Conservation (phyloP, 2,797 vertebrate genomes). For the Sebastolobus alascanus region DNA sequence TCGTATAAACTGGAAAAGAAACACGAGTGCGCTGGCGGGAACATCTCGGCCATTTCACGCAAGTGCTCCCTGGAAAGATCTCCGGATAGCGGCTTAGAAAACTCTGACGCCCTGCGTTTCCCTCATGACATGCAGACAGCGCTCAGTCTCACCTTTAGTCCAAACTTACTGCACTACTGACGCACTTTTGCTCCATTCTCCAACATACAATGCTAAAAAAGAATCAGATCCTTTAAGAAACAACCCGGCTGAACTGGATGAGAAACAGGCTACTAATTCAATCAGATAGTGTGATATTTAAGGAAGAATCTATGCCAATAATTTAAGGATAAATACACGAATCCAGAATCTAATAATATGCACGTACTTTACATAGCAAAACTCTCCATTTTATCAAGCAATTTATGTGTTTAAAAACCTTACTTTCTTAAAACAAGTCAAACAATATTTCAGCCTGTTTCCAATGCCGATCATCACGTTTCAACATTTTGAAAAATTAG, state of each 20-base stretch:
- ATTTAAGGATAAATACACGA: neutral
- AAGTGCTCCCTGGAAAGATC: slow-evolving; percentile 74
- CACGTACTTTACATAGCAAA: neutral
- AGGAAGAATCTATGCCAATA: neutral
- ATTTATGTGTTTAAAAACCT: neutral
- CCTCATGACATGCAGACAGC: slow-evolving; percentile 1
- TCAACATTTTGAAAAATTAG: neutral
- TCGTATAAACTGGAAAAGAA: slow-evolving; percentile 77
- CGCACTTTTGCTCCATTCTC: neutral
- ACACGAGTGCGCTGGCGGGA: slow-evolving; percentile 72
- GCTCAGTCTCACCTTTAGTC: neutral
- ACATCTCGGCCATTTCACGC: slow-evolving; percentile 67
- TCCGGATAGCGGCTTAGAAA: slow-evolving; percentile 41
- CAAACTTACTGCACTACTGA: neutral
- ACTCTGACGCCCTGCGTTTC: slow-evolving; percentile 37
- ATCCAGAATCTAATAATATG: neutral
- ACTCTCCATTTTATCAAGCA: neutral
- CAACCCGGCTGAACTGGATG: too few relatives aligned
- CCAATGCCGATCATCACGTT: neutral
- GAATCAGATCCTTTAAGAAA: neutral
- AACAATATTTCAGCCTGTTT: neutral
- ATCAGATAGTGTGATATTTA: neutral
- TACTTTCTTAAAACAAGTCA: neutral
- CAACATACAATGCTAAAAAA: neutral
- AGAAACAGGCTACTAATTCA: neutral